Percentiles rank a stretch among this genome's conserved stretches.
Evolutionary conservation across 1,140 invertebrate species (phyloP).

Genomic region (Zaprionus camerounensis): DNA sequence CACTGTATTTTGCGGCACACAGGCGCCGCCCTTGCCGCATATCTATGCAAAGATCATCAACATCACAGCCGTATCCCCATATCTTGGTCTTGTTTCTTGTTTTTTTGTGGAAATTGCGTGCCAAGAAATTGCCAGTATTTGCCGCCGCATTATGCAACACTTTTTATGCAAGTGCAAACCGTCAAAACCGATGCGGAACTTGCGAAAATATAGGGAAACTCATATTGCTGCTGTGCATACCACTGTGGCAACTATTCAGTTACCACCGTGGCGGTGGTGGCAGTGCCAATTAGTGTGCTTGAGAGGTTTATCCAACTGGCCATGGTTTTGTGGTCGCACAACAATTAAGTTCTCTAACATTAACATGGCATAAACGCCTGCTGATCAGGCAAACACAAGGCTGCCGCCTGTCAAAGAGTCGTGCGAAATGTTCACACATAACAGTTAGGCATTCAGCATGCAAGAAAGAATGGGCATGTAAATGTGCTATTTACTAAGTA

Average conservation of each 20-base stretch:
- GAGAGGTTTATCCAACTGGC: slow-evolving; percentile 38
- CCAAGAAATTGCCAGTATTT: slow-evolving; percentile 40
- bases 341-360: slow-evolving; percentile 69
- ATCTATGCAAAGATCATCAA: slow-evolving; percentile 56
- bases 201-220: slow-evolving; percentile 15
- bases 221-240: slow-evolving; percentile 3
- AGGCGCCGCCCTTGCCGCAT: slow-evolving; percentile 41
- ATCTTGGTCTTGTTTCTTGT: slow-evolving; percentile 18
- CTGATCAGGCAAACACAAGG: slow-evolving; percentile 51
- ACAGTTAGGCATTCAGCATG: slow-evolving; percentile 44
- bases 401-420: slow-evolving; percentile 40
- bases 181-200: slow-evolving; percentile 53
- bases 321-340: slow-evolving; percentile 60
- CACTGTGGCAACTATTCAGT: neutral
- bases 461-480: slow-evolving; percentile 30
- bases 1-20: slow-evolving; percentile 37
- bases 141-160: slow-evolving; percentile 43
- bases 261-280: neutral
- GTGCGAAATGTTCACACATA: slow-evolving; percentile 74
- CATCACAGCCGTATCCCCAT: slow-evolving; percentile 25
- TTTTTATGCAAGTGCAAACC: slow-evolving; percentile 44
- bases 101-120: slow-evolving; percentile 65
- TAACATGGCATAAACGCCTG: slow-evolving; percentile 49
- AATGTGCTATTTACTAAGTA: slow-evolving; percentile 6
- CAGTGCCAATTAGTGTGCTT: slow-evolving; percentile 45